Base-by-base conservation (phyloP, 2,797 vertebrate genomes). In the Xiphophorus birchmanni region DNA sequence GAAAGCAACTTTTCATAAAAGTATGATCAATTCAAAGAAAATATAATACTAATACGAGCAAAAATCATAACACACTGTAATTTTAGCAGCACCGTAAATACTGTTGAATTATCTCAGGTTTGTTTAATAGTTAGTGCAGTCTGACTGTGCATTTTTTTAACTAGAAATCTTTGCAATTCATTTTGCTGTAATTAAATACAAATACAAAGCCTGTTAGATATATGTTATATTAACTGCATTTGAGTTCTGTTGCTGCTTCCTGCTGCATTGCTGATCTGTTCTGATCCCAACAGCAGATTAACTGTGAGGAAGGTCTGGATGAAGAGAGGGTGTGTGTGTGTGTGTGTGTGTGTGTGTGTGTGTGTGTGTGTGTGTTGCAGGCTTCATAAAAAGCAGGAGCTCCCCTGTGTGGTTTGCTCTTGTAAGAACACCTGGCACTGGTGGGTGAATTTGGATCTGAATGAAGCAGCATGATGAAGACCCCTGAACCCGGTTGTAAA, bases 341-440 rank as follows among this genome's bases (percentile, higher is more conserved):
- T 69, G 80, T 74, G 74, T 2, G 2, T 2, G 32, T 32, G 75
- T 37, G 40, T 69, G 80, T 74, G 74, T 2, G 2, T 2, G 32
- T 32, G 75, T 37, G 40, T 58, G 42, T 47, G 74, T 80, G 74
- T 80, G 21, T 69, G 71, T 81, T 86, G 71, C 74, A 88, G 87
- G 87, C 87, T 82, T 94, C 94, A 92, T 81, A 92, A 96, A 96
- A 93, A 96, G 95, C 97, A 95, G 96, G 95, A 97, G 97, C 97
- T 96, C 96, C 96, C 95, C 97, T 97, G 86, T 97, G 97, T 97
- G 96, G 97, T 93, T 94, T 93, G 78, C 91, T 91, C 45, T 87
- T 95, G 95, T 93, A 96, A 96, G 79, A 94, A 90, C 63, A 82
- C 87, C 85, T 42, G 92, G 91, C 89, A 89, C 76, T 4, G 86